Percentiles rank a stretch among this genome's conserved stretches.
phyloP scores from a whole-genome alignment of 2,797 vertebrate genomes.

The Oceanodroma leucorhoa region DNA sequence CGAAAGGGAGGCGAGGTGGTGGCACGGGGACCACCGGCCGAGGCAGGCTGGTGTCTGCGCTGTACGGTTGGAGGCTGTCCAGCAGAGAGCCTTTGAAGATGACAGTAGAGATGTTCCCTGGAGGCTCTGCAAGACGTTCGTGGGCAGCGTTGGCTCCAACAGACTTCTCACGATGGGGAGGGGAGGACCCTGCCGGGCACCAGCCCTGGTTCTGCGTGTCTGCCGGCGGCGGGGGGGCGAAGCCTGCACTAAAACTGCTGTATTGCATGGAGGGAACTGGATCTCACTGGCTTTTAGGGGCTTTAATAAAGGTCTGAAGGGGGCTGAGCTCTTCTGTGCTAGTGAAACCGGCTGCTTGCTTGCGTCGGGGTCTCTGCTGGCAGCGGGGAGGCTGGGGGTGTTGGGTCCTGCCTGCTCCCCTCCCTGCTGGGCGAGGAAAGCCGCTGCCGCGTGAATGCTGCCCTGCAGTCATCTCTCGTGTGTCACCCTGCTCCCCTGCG shows the following conservation, averaged over 20 bases:
- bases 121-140: background rate
- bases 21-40: background rate
- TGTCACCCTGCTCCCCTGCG: background rate
- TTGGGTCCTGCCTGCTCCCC: background rate
- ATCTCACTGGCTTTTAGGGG: background rate
- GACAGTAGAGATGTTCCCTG: background rate
- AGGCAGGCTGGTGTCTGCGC: background rate
- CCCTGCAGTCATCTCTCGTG: rapidly evolving
- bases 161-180: background rate
- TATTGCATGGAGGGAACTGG: background rate
- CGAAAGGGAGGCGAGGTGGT: background rate
- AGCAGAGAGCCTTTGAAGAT: background rate
- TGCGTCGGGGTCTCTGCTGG: background rate
- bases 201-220: background rate
- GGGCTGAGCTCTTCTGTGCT: background rate
- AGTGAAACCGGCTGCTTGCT: background rate
- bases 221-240: rapidly evolving
- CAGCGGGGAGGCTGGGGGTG: background rate
- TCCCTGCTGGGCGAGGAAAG: background rate
- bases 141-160: background rate
- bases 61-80: background rate
- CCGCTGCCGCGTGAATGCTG: rapidly evolving
- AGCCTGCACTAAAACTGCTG: background rate
- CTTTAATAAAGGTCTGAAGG: conserved; percentile 14
- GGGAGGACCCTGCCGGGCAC: background rate